A percentile compares a stretch with the other conserved stretches of the same genome.
Conservation (phyloP, 1,140 invertebrate genomes). For the Eufriesea mexicana region DNA sequence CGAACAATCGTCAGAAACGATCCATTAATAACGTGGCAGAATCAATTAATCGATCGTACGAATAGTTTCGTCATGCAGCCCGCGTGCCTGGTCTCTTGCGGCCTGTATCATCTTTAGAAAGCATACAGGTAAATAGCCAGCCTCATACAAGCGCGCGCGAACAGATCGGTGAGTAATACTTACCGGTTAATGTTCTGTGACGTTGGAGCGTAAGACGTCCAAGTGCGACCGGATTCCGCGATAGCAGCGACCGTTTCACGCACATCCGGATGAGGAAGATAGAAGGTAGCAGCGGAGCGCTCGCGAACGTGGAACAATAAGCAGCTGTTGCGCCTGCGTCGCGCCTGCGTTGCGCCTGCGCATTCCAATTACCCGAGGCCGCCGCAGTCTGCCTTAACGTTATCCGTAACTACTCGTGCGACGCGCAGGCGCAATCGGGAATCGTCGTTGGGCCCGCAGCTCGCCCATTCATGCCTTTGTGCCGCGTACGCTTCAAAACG, state of each 20-base stretch:
- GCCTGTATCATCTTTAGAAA: conserved; percentile 44
- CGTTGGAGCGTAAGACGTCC: conserved; percentile 48
- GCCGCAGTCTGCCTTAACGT: background rate
- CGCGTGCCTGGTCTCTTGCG: background rate
- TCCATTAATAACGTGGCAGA: background rate
- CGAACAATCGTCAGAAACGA: background rate
- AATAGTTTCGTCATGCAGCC: conserved; percentile 8
- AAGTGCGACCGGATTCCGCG: conserved; percentile 56
- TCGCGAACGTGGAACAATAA: conserved; percentile 44
- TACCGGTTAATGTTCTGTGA: conserved; percentile 54
- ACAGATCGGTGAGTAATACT: conserved; percentile 10
- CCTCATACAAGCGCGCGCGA: background rate
- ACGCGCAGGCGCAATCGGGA: conserved; percentile 3
- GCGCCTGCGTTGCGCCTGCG: conserved; percentile 11
- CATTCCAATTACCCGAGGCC: conserved; percentile 48
- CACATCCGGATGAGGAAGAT: conserved; percentile 42
- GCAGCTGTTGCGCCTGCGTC: conserved; percentile 14
- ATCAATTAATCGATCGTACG: conserved; percentile 18
- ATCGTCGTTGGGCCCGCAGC: background rate
- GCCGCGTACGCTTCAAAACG: background rate
- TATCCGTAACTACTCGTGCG: conserved; percentile 6
- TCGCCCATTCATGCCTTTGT: conserved; percentile 16
- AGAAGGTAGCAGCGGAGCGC: conserved; percentile 9
- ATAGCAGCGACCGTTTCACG: conserved; percentile 47
- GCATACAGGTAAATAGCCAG: conserved; percentile 35